Evolutionary conservation across 1,140 invertebrate genomes (phyloP).

Genomic region (Conopomorpha cramerella): DNA sequence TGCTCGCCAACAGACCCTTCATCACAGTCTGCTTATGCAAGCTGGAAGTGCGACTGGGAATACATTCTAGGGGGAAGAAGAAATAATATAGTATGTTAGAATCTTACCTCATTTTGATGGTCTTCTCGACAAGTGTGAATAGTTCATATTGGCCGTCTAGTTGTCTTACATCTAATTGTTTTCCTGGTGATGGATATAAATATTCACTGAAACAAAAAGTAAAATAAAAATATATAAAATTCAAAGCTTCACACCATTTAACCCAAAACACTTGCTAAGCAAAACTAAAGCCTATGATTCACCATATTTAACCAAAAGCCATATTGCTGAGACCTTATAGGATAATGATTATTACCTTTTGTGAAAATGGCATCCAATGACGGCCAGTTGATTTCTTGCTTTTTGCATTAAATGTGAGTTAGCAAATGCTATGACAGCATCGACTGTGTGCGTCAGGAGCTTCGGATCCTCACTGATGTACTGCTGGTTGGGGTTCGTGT

Average conservation of each 20-base stretch:
- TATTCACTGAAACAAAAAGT: slow-evolving; percentile 73
- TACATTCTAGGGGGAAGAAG: too few relatives aligned
- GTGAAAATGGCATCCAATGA: slow-evolving; percentile 86
- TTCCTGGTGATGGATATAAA: slow-evolving; percentile 74
- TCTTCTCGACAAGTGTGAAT: slow-evolving; percentile 83
- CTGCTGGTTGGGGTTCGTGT: slow-evolving; percentile 84
- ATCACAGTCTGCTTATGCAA: too few relatives aligned
- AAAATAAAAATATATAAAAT: slow-evolving; percentile 10
- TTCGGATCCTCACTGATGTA: slow-evolving; percentile 73
- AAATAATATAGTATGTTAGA: too few relatives aligned
- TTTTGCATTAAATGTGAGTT: slow-evolving; percentile 93
- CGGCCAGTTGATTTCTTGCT: slow-evolving; percentile 81
- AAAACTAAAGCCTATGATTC: too few relatives aligned
- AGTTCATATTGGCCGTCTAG: slow-evolving; percentile 91
- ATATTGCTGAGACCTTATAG: too few relatives aligned
- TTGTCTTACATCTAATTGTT: slow-evolving; percentile 71
- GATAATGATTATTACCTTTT: too few relatives aligned
- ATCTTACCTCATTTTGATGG: slow-evolving; percentile 73
- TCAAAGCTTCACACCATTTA: background rate
- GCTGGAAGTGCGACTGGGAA: too few relatives aligned
- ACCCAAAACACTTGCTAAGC: too few relatives aligned
- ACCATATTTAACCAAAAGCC: too few relatives aligned
- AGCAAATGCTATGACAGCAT: slow-evolving; percentile 86
- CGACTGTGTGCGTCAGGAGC: slow-evolving; percentile 76
- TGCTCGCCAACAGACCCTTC: too few relatives aligned